Evolutionary conservation across 2,113 vertebrate species (phyloP), one percentile per base, ranked within the genome.

Genomic region (Cathartes aura): DNA sequence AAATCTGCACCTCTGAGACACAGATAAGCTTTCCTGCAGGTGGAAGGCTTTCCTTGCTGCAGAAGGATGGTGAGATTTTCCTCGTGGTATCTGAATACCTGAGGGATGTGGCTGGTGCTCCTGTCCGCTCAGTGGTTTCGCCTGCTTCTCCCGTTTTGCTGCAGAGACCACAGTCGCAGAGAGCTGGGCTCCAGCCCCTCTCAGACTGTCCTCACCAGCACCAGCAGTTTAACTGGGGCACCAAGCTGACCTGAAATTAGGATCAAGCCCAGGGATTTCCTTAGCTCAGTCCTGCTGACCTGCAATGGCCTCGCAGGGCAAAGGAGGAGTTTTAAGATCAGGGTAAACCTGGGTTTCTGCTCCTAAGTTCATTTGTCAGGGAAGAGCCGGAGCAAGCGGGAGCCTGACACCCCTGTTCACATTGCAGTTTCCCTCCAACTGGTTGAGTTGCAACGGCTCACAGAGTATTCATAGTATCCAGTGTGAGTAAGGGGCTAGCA

Each of bases 401-500:
- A 76, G 68, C 50, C 71, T 78, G 56, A 53, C 38, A 53, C 24
- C 45, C 58, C 62, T 87, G 81, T 58, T 97, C 52, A 91, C 76
- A 13, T 85, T 36, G 12, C 87, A 89, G 81, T 48, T 87, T 68
- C 68, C 76, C 50, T 93, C 45, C 20, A 62, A 55, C 11, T 26
- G 53, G 32, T 34, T 58, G 58, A 50, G 47, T 29, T 72, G 45
- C 78, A 32, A 45, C 3, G 21, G 40, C 82, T 91, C 29, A 6
- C 48, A 14, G 84, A 26, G 56, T 79, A 64, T 8, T 91, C 47
- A 8, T 8, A 15, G 73, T 53, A 76, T 60, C 78, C 26, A 0
- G 71, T 4, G 0, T 0, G n/a, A 91, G 78, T 72, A 94, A 91
- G 78, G 96, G 95, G 89, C 95, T 95, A 86, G 91, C 94, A 89